Percentiles rank a stretch among this genome's conserved stretches.
Evolutionary conservation across 2,888 invertebrate species (phyloP).

Genomic region (Drosophila dives): DNA sequence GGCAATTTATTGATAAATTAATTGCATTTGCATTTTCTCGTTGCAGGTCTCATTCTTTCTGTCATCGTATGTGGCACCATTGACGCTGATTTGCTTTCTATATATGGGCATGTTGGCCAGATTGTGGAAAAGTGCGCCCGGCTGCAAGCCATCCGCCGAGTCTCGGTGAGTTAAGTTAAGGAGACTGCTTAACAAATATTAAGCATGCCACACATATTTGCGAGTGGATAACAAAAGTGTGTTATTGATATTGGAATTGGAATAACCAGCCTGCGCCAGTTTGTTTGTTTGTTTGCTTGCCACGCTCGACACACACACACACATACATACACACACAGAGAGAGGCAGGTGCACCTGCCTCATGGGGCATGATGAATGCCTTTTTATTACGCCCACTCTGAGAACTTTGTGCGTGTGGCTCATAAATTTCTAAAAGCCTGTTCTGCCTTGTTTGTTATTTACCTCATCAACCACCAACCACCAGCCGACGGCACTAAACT

Average conservation of each 20-base stretch:
- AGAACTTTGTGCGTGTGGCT: constrained; percentile 52
- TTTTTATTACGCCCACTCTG: constrained; percentile 50
- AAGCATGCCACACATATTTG: constrained; percentile 40
- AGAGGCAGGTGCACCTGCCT: constrained; percentile 34
- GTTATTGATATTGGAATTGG: constrained; percentile 33
- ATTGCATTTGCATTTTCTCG: neutral
- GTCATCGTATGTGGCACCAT: constrained; percentile 94
- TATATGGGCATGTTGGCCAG: constrained; percentile 95
- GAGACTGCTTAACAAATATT: constrained; percentile 27
- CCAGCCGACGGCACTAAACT: neutral
- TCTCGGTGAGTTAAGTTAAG: constrained; percentile 82
- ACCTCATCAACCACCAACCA: neutral
- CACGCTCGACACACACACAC: constrained; percentile 8
- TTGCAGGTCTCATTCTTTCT: constrained; percentile 93
- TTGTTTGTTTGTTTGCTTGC: constrained; percentile 31
- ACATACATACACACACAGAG: neutral
- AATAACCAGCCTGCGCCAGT: constrained; percentile 23
- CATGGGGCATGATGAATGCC: constrained; percentile 64
- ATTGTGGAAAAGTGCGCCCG: constrained; percentile 92
- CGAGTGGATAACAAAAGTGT: neutral
- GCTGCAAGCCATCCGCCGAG: constrained; percentile 92
- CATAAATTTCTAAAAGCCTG: constrained; percentile 67
- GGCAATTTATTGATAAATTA: constrained; percentile 8
- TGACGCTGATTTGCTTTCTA: constrained; percentile 93
- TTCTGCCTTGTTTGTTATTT: constrained; percentile 4